Evolutionary conservation across 2,888 invertebrate species (phyloP).

Genomic region (Drosophila leonis): DNA sequence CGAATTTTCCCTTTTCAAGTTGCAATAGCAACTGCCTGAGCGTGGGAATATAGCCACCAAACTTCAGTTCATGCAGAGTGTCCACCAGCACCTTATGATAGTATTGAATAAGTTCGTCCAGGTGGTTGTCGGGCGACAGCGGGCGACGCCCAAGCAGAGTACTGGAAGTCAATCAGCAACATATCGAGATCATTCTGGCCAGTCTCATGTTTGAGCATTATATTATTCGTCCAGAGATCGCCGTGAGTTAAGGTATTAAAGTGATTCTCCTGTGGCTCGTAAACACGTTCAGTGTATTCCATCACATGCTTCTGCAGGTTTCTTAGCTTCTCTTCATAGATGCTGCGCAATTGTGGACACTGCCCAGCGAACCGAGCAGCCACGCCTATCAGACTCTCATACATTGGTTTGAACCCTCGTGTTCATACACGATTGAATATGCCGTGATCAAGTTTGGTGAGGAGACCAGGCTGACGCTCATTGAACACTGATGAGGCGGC

Average conservation of each 20-base stretch:
- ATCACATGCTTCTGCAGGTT: conserved; percentile 68
- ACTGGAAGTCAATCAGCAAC: conserved; percentile 83
- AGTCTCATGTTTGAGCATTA: conserved; percentile 67
- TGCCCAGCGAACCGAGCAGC: conserved; percentile 74
- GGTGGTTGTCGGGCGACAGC: conserved; percentile 76
- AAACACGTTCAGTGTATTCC: conserved; percentile 75
- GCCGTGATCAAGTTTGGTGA: conserved; percentile 76
- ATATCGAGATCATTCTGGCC: conserved; percentile 57
- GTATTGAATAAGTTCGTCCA: conserved; percentile 78
- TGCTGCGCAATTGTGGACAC: conserved; percentile 68
- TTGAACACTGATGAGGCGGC: conserved; percentile 86
- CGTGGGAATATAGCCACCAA: conserved; percentile 74
- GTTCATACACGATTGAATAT: conserved; percentile 83
- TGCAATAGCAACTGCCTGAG: conserved; percentile 77
- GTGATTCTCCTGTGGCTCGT: conserved; percentile 51
- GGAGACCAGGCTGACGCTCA: conserved; percentile 70
- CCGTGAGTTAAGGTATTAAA: conserved; percentile 82
- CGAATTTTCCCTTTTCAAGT: conserved; percentile 71
- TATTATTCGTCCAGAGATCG: conserved; percentile 83
- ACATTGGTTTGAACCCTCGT: conserved; percentile 66
- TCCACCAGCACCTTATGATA: conserved; percentile 75
- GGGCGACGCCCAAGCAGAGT: conserved; percentile 81
- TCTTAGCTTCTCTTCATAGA: conserved; percentile 76
- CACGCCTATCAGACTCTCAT: conserved; percentile 64
- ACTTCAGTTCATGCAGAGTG: conserved; percentile 70